Conservation (phyloP, 2,113 vertebrate genomes). For the Ciconia stormi region DNA sequence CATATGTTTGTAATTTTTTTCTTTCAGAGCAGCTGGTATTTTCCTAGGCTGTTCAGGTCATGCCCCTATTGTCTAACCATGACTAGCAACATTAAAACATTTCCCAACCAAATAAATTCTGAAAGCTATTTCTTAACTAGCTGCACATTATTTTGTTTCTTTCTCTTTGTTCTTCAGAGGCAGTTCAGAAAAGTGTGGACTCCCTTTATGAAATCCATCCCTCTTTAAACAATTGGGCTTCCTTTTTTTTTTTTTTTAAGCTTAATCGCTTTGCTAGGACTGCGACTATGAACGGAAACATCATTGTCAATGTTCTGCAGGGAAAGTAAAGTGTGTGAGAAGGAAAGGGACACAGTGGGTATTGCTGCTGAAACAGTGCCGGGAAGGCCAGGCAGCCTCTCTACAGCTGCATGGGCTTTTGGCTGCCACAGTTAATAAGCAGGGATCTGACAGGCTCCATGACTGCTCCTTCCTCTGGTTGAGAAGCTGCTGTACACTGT, state of each 20-base stretch:
- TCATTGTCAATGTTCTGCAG: not conserved
- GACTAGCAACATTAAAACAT: conserved; percentile 19
- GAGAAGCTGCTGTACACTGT: not conserved
- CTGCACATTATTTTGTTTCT: not conserved
- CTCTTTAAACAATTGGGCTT: not conserved
- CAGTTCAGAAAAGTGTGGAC: not conserved
- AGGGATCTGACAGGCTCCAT: not conserved
- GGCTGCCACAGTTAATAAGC: not conserved
- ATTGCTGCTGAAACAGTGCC: not conserved
- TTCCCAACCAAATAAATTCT: conserved; percentile 1
- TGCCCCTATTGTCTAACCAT: conserved; percentile 46
- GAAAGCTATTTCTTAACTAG: conserved; percentile 26
- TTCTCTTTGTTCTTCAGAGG: not conserved
- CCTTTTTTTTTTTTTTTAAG: not conserved
- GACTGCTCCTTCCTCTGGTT: not conserved
- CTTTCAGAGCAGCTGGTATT: conserved; percentile 42
- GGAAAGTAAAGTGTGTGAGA: not conserved
- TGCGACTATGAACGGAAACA: not conserved
- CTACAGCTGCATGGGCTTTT: not conserved
- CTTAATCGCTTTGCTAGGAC: not conserved
- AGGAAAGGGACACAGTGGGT: not conserved
- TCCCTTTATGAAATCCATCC: not conserved
- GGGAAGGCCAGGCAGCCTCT: not conserved
- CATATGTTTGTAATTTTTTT: conserved; percentile 44
- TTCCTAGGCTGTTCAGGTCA: conserved; percentile 49